Evolutionary conservation across 2,888 invertebrate genomes (phyloP), one percentile per base, ranked within the genome.

Genomic region (Xestobium rufovillosum): DNA sequence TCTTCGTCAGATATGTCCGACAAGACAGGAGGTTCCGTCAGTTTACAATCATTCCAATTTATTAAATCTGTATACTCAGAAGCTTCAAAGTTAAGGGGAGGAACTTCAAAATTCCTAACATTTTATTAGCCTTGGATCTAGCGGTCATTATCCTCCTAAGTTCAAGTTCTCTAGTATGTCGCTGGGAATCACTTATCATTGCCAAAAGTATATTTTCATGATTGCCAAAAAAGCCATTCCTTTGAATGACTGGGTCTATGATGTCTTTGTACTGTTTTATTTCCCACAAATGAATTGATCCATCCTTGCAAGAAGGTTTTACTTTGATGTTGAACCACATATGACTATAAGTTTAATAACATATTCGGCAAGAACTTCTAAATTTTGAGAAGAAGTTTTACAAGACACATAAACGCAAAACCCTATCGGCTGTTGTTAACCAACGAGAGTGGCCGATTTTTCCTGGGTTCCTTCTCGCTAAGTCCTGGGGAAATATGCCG

Each of bases 401-500:
- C 26, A 30, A n/a, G 33, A 28, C n/a, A 33, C 33, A 29, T 11
- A 33, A 30, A 6, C 33, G 27, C 28, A 33, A 33, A 30, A 30
- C 30, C 30, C 33, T 33, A 11, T 29, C 30, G 28, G 33, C 33
- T 6, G 33, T 33, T 29, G 28, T 33, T 19, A 33, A 29, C 33
- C 33, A 33, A n/a, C 33, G 27, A 19, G 33, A 35, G 3, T 35
- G 31, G 9, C 3, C 3, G 2, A 35, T 13, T 14, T 35, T 35
- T 35, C 35, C 33, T 9, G 33, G 35, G 9, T 35, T n/a, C n/a
- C 33, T 34, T 14, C 15, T 35, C n/a, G 35, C 33, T n/a, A 35
- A 34, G 14, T 10, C 35, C 34, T 4, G 15, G 6, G 31, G 14
- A 30, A 8, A 30, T 4, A 4, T 13, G 4, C 14, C 31, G 14